A percentile compares a stretch with the other conserved stretches of the same genome.
These are phyloP conservation scores for Trichomycterus rosablanca DNA, from an alignment of 2,113 vertebrate genomes.

Conservation along the genomic window DNA sequence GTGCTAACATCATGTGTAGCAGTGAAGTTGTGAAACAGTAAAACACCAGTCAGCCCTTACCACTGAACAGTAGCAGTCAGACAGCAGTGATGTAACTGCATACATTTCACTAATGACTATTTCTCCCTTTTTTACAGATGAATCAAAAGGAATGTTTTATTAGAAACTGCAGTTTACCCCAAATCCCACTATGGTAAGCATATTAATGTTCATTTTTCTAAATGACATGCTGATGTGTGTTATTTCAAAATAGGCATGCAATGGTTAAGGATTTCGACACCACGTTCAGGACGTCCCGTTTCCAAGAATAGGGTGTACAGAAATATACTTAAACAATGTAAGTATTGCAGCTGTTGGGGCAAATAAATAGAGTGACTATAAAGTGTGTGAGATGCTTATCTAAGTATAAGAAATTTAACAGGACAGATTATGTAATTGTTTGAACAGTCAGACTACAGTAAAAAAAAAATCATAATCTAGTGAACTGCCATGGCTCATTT, in stretches of 20 bases:
- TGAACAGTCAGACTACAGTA: neutral
- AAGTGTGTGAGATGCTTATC: slow-evolving; percentile 8
- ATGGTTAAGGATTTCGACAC: neutral
- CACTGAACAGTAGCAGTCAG: slow-evolving; percentile 4
- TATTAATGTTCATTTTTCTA: slow-evolving; percentile 13
- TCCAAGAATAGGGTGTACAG: slow-evolving; percentile 3
- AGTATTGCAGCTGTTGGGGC: neutral
- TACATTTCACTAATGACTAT: slow-evolving; percentile 15
- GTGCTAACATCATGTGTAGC: too few species aligned
- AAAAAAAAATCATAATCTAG: neutral
- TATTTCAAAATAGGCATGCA: neutral
- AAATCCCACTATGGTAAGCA: slow-evolving; percentile 16
- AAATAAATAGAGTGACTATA: slow-evolving; percentile 5
- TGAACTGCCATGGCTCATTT: neutral
- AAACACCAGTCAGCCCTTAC: neutral
- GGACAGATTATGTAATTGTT: slow-evolving; percentile 21
- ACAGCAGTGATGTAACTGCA: slow-evolving; percentile 10
- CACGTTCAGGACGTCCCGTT: neutral
- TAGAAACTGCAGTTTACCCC: neutral
- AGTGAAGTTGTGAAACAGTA: too few species aligned
- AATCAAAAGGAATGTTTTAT: neutral
- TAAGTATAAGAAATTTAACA: slow-evolving; percentile 6
- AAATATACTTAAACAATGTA: slow-evolving; percentile 24
- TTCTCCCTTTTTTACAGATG: slow-evolving; percentile 7
- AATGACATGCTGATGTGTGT: neutral